Evolutionary conservation across 2,888 invertebrate species (phyloP), one percentile per base, ranked within the genome.

Genomic region (Rotaria socialis): DNA sequence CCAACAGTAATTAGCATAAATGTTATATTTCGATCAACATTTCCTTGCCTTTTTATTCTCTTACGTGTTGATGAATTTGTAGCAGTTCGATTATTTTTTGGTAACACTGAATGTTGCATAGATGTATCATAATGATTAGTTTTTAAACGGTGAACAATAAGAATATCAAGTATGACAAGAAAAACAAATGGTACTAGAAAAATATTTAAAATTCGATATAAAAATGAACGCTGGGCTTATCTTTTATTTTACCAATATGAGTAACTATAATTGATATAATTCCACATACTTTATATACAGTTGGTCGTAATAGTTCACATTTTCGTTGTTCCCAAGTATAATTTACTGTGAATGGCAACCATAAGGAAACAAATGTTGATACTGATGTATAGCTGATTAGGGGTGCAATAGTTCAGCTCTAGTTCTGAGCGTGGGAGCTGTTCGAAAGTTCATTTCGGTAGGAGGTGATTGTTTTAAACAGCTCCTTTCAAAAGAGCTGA

Each of bases 21-120:
- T 43, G 80, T 80, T n/a, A 80, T 80, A 47, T 80, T 80, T 80
- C 80, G 47, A 80, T 80, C 80, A n/a, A n/a, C 4, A 80, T 80
- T 80, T 43, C 47, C 47, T 47, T 47, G 80, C 47, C 14, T 22
- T n/a, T 47, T 47, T 47, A 5, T 4, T 47, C 80, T 22, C 47
- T 43, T 80, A 11, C 80, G 80, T 47, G 41, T 47, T 14, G 80
- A 80, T 80, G 47, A 8, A 10, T 47, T 24, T 7, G 47, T 47
- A 19, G 19, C 5, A 67, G 5, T 4, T 19, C 1, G 0, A 27
- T 1, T 19, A 35, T 41, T 67, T 35, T 11, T 4, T 19, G 4
- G 6, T 41, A 16, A 19, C 19, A 67, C 2, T 67, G 67, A 35
- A n/a, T 8, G 47, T 47, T 47, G 80, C n/a, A 80, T 47, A 24